A percentile compares a stretch with the other conserved stretches of the same genome.
These are phyloP conservation scores for Rhyzopertha dominica DNA, from an alignment of 1,140 invertebrate species.

Conservation along the genomic window DNA sequence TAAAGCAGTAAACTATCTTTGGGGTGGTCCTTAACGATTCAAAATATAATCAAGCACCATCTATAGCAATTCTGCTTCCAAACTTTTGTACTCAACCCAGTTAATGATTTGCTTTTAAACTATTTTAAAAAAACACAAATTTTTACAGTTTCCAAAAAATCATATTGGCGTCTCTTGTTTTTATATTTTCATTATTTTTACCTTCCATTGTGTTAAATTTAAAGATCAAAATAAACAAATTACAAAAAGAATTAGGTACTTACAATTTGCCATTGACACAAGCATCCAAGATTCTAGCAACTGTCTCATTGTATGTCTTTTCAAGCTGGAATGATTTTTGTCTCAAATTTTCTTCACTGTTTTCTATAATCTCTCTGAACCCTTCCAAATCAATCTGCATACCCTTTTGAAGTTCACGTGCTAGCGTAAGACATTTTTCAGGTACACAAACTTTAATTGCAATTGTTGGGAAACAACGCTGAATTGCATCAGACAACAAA, in stretches of 20 bases:
- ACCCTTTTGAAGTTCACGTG: constrained; percentile 42
- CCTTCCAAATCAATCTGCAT: constrained; percentile 38
- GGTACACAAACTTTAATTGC: constrained; percentile 56
- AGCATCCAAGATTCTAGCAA: constrained; percentile 58
- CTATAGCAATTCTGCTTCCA: too few relatives aligned
- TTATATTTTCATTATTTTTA: too few relatives aligned
- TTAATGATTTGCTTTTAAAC: too few relatives aligned
- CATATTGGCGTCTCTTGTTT: too few relatives aligned
- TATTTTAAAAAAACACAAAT: too few relatives aligned
- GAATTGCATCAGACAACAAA: constrained; percentile 47
- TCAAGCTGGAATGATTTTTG: constrained; percentile 48
- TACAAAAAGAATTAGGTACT: constrained; percentile 44
- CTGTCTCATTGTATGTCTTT: constrained; percentile 55
- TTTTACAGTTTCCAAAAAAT: too few relatives aligned
- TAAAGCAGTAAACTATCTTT: too few relatives aligned
- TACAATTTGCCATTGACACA: constrained; percentile 64
- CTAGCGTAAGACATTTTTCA: constrained; percentile 49
- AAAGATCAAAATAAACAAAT: constrained; percentile 7
- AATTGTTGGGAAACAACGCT: constrained; percentile 53
- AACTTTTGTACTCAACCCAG: too few relatives aligned
- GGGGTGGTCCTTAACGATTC: too few relatives aligned
- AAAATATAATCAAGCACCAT: too few relatives aligned
- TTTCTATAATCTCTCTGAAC: constrained; percentile 43
- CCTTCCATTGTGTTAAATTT: too few relatives aligned
- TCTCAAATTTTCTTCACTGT: constrained; percentile 44